phyloP scores from a whole-genome alignment of 1,140 invertebrate species.

The Anastrepha ludens region DNA sequence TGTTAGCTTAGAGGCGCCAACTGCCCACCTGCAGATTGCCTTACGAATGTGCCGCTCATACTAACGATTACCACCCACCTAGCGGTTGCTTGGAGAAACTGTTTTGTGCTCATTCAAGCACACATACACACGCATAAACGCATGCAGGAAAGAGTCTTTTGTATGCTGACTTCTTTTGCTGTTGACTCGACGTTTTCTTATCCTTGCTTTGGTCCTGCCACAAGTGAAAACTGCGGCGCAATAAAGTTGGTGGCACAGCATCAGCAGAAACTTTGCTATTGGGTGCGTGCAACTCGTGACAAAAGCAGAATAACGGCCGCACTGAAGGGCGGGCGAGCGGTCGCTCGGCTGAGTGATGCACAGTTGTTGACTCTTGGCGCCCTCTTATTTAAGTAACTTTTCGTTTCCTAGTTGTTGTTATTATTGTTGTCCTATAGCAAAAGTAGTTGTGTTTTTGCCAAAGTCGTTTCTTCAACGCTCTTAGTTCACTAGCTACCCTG shows the following conservation, averaged over 20 bases:
- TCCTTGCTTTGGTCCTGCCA: conserved; percentile 23
- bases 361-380: conserved; percentile 47
- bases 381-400: conserved; percentile 30
- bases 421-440: neutral
- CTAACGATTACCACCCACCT: neutral
- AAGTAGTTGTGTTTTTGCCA: conserved; percentile 38
- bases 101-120: neutral
- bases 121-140: neutral
- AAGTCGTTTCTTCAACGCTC: conserved; percentile 6
- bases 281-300: neutral
- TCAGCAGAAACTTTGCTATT: conserved; percentile 7
- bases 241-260: conserved; percentile 33
- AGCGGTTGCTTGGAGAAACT: neutral
- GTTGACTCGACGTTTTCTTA: neutral
- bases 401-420: neutral
- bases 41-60: neutral
- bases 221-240: conserved; percentile 5
- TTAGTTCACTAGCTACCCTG: neutral
- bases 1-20: neutral
- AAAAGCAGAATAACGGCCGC: neutral
- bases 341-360: neutral
- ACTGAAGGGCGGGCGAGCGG: neutral
- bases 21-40: conserved; percentile 25
- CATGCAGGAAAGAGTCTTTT: neutral
- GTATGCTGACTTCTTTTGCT: conserved; percentile 27